Conservation (phyloP, 2,797 vertebrate species). For the Clarias platycephalus region DNA sequence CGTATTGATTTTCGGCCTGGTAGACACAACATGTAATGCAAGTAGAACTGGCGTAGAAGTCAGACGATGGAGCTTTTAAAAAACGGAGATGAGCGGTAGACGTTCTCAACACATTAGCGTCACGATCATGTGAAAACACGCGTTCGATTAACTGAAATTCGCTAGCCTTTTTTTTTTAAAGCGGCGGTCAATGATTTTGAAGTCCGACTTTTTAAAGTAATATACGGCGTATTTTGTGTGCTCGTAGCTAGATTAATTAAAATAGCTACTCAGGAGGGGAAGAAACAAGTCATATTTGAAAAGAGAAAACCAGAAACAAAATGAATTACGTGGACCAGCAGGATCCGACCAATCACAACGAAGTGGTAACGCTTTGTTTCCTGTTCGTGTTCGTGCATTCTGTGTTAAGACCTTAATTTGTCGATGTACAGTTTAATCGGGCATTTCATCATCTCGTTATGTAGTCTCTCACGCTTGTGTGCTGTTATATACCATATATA, state of each 20-base stretch:
- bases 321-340: background rate
- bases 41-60: background rate
- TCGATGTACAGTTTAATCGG: background rate
- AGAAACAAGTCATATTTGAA: background rate
- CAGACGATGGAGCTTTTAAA: background rate
- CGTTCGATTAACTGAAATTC: background rate
- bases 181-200: background rate
- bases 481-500: too few relatives aligned
- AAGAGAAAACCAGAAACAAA: background rate
- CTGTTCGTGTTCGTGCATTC: background rate
- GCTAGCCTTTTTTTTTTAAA: background rate
- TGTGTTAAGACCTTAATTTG: background rate
- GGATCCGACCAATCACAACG: background rate
- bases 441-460: too few relatives aligned
- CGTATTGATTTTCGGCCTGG: slow-evolving; percentile 11
- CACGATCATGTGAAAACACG: background rate
- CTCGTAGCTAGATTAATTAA: background rate
- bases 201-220: too few relatives aligned
- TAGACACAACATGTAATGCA: slow-evolving; percentile 20
- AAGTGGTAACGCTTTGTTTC: background rate
- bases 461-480: background rate
- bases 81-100: background rate
- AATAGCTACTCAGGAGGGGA: too few relatives aligned
- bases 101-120: background rate
- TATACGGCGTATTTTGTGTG: background rate